phyloP scores from a whole-genome alignment of 2,888 invertebrate genomes.

The Heliconius sara region DNA sequence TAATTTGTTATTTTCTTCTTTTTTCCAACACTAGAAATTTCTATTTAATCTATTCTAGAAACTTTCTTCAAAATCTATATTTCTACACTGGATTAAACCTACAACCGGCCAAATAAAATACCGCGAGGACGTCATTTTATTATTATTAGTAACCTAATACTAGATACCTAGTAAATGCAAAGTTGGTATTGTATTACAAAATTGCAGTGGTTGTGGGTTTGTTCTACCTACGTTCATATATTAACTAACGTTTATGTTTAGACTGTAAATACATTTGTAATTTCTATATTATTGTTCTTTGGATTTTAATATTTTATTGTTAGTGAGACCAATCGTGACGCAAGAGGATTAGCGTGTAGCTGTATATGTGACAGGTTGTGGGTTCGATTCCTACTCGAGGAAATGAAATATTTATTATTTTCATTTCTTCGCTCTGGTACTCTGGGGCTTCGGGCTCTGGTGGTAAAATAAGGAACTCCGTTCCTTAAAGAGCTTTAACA shows the following conservation, averaged over 20 bases:
- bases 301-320: not conserved
- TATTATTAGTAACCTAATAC: not conserved
- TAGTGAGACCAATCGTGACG: too few relatives aligned
- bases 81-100: not conserved
- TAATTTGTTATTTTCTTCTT: not conserved
- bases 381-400: too few relatives aligned
- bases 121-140: not conserved
- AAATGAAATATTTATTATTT: too few relatives aligned
- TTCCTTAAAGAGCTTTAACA: too few relatives aligned
- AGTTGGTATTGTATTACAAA: slow-evolving; percentile 8
- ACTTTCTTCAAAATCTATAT: not conserved
- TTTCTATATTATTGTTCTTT: not conserved
- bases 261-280: not conserved
- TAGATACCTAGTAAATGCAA: not conserved
- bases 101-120: not conserved
- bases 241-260: slow-evolving; percentile 1
- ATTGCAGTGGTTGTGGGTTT: slow-evolving; percentile 11
- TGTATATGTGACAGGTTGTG: too few relatives aligned
- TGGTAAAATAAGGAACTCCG: too few relatives aligned
- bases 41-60: not conserved
- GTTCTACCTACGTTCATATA: slow-evolving; percentile 6
- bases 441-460: too few relatives aligned
- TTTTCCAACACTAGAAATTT: too few relatives aligned
- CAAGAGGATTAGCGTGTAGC: too few relatives aligned
- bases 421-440: too few relatives aligned